These are phyloP conservation scores for Podargus strigoides DNA, from an alignment of 2,797 vertebrate species.

Conservation along the genomic window DNA sequence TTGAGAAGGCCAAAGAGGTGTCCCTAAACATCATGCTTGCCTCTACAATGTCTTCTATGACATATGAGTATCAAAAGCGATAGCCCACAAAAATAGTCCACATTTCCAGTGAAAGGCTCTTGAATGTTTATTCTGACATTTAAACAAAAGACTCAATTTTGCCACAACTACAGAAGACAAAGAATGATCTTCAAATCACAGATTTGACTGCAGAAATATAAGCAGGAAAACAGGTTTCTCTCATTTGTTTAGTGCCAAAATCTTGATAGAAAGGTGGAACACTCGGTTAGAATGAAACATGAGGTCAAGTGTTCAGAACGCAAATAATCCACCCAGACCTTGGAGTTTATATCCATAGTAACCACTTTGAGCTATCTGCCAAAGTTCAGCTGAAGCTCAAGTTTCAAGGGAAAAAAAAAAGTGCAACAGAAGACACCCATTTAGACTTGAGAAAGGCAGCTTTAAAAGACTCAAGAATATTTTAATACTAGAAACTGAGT, in stretches of 20 bases:
- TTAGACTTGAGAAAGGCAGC: background rate
- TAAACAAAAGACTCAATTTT: background rate
- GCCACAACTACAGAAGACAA: background rate
- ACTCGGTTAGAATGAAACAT: background rate
- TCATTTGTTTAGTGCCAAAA: background rate
- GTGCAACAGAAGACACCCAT: background rate
- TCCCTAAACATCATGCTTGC: background rate
- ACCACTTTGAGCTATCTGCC: background rate
- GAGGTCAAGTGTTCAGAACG: constrained; percentile 9
- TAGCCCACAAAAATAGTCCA: background rate
- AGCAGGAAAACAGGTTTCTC: background rate
- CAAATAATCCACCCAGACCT: constrained; percentile 34
- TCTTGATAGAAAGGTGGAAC: background rate
- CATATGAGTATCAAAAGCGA: background rate
- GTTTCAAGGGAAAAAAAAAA: background rate
- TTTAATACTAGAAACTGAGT: background rate
- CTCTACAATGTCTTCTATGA: background rate
- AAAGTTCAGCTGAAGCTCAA: background rate
- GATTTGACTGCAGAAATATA: background rate
- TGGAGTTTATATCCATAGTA: background rate
- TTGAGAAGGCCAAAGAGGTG: background rate
- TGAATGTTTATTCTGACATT: background rate
- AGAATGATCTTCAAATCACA: background rate
- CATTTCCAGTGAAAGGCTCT: background rate
- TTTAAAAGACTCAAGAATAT: background rate